Conservation (phyloP, 1,140 invertebrate genomes). For the Solen grandis region DNA sequence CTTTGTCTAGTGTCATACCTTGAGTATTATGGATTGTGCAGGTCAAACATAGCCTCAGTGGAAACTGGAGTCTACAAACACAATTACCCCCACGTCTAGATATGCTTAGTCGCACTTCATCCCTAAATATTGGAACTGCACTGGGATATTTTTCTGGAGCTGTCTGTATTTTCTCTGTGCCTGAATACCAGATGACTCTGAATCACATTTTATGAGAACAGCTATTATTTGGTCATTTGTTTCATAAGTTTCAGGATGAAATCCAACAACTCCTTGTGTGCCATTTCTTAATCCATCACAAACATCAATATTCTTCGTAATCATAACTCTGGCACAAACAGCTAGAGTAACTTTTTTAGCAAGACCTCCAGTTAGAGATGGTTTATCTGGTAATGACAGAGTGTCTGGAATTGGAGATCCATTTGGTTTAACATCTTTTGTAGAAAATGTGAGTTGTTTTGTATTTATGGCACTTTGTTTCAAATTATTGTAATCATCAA, state of each 20-base stretch:
- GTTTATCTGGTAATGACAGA: not conserved
- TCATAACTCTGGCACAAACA: constrained; percentile 21
- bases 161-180: constrained; percentile 13
- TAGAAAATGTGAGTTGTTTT: not conserved
- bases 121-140: not conserved
- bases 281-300: constrained; percentile 30
- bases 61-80: constrained; percentile 52
- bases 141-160: not conserved
- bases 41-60: constrained; percentile 55
- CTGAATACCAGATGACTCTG: not conserved
- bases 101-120: not conserved
- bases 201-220: constrained; percentile 12
- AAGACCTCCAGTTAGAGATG: not conserved
- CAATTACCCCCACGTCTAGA: not conserved
- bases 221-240: not conserved
- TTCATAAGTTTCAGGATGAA: not conserved
- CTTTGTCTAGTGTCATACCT: constrained; percentile 54
- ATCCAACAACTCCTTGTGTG: constrained; percentile 11
- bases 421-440: not conserved
- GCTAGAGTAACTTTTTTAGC: constrained; percentile 2
- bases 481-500: not conserved
- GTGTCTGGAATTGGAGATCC: not conserved
- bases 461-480: not conserved
- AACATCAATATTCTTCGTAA: constrained; percentile 25
- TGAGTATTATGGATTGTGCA: constrained; percentile 62